Evolutionary conservation across 2,888 invertebrate genomes (phyloP).

Genomic region (Phoenoteleia sp.): DNA sequence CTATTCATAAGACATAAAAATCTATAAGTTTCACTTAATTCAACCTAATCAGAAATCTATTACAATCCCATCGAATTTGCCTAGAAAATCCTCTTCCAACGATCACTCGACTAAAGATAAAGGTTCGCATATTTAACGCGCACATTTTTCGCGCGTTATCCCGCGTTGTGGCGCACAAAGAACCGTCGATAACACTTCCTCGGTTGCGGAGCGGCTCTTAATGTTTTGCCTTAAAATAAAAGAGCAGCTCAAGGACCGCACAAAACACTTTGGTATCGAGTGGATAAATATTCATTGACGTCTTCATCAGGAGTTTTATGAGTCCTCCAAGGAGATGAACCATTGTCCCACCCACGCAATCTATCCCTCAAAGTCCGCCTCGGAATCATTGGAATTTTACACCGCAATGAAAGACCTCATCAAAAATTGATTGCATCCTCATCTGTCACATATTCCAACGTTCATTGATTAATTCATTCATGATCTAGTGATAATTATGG

Average conservation of each 20-base stretch:
- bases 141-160: slow-evolving; percentile 35
- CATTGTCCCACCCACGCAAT: too few relatives aligned
- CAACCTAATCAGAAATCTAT: too few relatives aligned
- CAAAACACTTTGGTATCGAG: slow-evolving; percentile 76
- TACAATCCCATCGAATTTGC: too few relatives aligned
- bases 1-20: too few relatives aligned
- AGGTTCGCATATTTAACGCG: neutral
- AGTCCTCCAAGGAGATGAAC: slow-evolving; percentile 68
- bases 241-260: slow-evolving; percentile 72
- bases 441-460: too few relatives aligned
- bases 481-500: too few relatives aligned
- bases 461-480: too few relatives aligned
- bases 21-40: too few relatives aligned
- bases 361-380: slow-evolving; percentile 8
- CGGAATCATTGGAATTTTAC: slow-evolving; percentile 37
- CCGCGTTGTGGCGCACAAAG: slow-evolving; percentile 51
- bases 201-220: too few relatives aligned
- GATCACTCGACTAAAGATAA: too few relatives aligned
- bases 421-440: slow-evolving; percentile 39
- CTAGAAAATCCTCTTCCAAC: too few relatives aligned
- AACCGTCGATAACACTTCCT: slow-evolving; percentile 75
- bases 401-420: slow-evolving; percentile 42
- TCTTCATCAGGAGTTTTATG: slow-evolving; percentile 85
- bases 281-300: slow-evolving; percentile 86
- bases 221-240: slow-evolving; percentile 77